Evolutionary conservation across 1,140 invertebrate species (phyloP).

Genomic region (Microplitis demolitor): DNA sequence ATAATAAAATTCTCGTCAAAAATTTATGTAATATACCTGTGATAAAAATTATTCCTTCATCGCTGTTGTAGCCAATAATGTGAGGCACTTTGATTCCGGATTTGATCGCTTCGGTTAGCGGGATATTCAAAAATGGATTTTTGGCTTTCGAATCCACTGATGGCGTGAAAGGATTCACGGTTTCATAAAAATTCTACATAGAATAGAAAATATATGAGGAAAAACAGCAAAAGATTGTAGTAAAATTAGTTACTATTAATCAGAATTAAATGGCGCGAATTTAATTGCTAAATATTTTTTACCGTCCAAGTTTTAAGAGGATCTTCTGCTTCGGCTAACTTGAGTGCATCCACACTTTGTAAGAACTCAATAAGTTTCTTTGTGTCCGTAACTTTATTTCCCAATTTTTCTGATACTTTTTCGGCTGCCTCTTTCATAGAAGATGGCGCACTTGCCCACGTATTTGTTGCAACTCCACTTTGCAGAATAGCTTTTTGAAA

Average conservation of each 20-base stretch:
- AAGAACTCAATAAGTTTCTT: conserved; percentile 57
- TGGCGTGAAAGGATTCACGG: conserved; percentile 38
- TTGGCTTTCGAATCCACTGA: conserved; percentile 43
- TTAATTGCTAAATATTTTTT: not conserved
- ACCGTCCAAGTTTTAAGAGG: not conserved
- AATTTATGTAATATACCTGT: conserved; percentile 32
- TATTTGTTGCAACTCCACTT: conserved; percentile 61
- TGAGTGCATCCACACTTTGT: conserved; percentile 42
- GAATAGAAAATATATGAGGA: too few species aligned
- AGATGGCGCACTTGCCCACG: conserved; percentile 45
- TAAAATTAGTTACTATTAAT: too few species aligned
- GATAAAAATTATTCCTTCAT: conserved; percentile 64
- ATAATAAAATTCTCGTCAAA: too few species aligned
- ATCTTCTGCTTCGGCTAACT: conserved; percentile 24
- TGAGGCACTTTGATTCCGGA: conserved; percentile 64
- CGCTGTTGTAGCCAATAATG: conserved; percentile 66
- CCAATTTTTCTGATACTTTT: conserved; percentile 50
- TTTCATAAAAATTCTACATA: conserved; percentile 32
- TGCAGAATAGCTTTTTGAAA: conserved; percentile 67
- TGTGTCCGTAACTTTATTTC: conserved; percentile 55
- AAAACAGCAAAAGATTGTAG: too few species aligned
- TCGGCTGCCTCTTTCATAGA: conserved; percentile 50
- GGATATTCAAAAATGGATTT: conserved; percentile 53
- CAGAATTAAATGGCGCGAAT: not conserved
- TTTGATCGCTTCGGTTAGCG: conserved; percentile 46